Conservation (phyloP, 2,888 invertebrate species). For the Psococerastis gibbosa region DNA sequence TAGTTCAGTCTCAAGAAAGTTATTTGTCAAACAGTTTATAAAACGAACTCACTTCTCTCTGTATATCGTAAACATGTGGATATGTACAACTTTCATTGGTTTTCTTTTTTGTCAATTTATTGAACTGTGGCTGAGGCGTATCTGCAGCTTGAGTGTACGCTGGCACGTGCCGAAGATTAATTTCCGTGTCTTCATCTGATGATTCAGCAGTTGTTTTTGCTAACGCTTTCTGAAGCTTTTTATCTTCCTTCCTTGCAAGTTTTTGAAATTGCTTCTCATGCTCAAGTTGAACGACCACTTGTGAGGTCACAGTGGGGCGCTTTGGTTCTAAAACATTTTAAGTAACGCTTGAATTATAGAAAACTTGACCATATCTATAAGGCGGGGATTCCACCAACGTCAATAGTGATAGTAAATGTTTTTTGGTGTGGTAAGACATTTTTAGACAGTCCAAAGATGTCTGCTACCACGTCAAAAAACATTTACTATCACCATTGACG, state of each 20-base stretch:
- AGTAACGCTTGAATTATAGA: too few relatives aligned
- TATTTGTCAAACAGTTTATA: conserved; percentile 38
- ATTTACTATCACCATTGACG: too few relatives aligned
- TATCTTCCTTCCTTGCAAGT: conserved; percentile 65
- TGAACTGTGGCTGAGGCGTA: conserved; percentile 19
- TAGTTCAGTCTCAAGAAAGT: conserved; percentile 1
- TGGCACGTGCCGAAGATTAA: conserved; percentile 32
- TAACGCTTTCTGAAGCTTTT: conserved; percentile 30
- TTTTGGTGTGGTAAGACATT: too few relatives aligned
- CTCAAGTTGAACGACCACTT: conserved; percentile 68
- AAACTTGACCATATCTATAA: too few relatives aligned
- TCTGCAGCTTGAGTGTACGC: conserved; percentile 20
- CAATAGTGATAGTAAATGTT: too few relatives aligned
- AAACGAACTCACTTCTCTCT: conserved; percentile 47
- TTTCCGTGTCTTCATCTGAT: conserved; percentile 29
- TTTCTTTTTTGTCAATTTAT: conserved; percentile 22
- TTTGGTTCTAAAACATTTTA: conserved; percentile 16
- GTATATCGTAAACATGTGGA: conserved; percentile 77
- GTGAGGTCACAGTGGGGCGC: conserved; percentile 49
- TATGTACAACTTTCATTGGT: conserved; percentile 35
- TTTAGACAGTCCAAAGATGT: too few relatives aligned
- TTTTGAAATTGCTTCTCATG: conserved; percentile 61
- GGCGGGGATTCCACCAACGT: too few relatives aligned
- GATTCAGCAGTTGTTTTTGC: conserved; percentile 30
- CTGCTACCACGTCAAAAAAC: too few relatives aligned